Evolutionary conservation across 2,797 vertebrate species (phyloP), one percentile per base, ranked within the genome.

Genomic region (Myotis findleyi): DNA sequence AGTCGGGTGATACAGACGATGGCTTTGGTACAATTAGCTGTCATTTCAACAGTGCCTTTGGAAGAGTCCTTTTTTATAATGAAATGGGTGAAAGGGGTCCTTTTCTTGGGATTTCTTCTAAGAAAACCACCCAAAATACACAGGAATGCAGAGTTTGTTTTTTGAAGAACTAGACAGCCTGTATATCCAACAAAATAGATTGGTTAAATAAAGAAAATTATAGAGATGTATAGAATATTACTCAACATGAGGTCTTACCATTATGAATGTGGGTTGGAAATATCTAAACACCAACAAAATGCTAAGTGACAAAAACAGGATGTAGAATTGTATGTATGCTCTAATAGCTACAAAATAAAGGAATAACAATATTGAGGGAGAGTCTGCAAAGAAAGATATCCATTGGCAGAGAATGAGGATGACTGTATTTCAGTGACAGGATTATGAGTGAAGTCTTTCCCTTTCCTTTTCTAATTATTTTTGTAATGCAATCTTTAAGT

Each of bases 401-500:
- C 16, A 10, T 14, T 2, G 49, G 7, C 18, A 13, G 33, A 59
- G 55, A 73, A n/a, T 13, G 13, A 73, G 1, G 38, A 44, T 44
- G 47, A 77, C 5, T 14, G 0, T 18, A 30, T 23, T 41, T 23
- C 12, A 21, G 16, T 41, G 30, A n/a, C 3, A 8, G 5, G 16
- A 5, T 27, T 41, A 49, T 8, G 18, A 30, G 6, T 25, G 3
- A 23, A 8, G 7, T 25, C 25, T 27, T 75, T 73, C 17, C 38
- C 30, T 57, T n/a, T 84, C 2, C 33, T 93, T 41, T 73, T 64
- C 30, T 89, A 10, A 68, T n/a, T 77, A 59, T 93, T 97, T 87
- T 30, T 81, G 6, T 51, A 79, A 49, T 68, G 20, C 0, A 89
- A 23, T 17, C 47, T 51, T 89, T 68, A 94, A 72, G 51, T 88